A percentile compares a stretch with the other conserved stretches of the same genome.
Conservation (phyloP, 2,113 vertebrate genomes). For the Cathartes aura region DNA sequence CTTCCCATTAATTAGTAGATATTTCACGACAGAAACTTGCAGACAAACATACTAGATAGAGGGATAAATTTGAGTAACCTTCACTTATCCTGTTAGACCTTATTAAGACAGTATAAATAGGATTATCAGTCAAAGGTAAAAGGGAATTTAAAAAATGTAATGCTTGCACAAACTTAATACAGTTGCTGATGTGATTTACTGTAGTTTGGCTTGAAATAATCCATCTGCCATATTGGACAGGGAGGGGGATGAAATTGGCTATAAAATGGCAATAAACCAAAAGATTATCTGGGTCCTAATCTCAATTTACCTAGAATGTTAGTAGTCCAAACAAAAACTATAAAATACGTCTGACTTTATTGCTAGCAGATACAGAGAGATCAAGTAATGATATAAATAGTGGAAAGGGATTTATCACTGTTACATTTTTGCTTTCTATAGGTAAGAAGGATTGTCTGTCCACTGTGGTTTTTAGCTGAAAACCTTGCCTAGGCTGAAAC, state of each 20-base stretch:
- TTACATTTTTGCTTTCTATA: not conserved
- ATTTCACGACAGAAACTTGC: not conserved
- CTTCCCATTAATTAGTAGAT: not conserved
- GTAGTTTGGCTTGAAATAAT: not conserved
- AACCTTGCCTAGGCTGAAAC: not conserved
- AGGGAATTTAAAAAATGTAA: not conserved
- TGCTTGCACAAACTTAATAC: conserved; percentile 5
- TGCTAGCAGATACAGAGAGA: not conserved
- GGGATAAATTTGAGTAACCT: not conserved
- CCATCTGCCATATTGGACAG: not conserved
- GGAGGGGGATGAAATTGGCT: not conserved
- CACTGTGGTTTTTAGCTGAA: not conserved
- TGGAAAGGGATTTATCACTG: not conserved
- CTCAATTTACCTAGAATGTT: not conserved
- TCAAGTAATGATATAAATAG: not conserved
- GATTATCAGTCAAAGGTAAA: conserved; percentile 27
- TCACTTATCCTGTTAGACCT: not conserved
- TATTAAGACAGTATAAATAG: conserved; percentile 21
- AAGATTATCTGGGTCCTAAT: conserved; percentile 1
- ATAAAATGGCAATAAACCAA: conserved; percentile 15
- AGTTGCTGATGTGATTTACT: conserved; percentile 1
- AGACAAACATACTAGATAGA: not conserved
- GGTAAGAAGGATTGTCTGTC: not conserved
- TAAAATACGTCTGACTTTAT: not conserved
- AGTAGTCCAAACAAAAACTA: not conserved